Evolutionary conservation across 2,797 vertebrate species (phyloP).

Genomic region (Cygnus olor): DNA sequence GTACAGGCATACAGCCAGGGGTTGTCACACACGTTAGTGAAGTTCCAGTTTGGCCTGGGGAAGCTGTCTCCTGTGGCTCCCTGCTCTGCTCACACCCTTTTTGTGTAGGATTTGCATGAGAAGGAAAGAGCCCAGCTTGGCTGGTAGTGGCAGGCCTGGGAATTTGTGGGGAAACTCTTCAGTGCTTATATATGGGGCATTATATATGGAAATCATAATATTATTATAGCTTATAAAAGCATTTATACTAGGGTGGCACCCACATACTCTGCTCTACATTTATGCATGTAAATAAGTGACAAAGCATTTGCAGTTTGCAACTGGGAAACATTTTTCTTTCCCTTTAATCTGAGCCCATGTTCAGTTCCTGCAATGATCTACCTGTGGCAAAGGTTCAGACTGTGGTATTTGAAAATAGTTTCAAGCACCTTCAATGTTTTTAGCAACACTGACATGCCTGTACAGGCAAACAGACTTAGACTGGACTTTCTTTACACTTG

Average conservation of each 20-base stretch:
- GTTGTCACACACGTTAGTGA: background rate
- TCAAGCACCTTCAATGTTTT: constrained; percentile 1
- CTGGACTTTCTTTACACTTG: background rate
- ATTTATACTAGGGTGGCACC: constrained; percentile 50
- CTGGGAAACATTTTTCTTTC: background rate
- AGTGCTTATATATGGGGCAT: constrained; percentile 20
- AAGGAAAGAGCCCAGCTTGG: background rate
- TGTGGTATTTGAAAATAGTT: constrained; percentile 59
- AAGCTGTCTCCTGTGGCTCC: background rate
- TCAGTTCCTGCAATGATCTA: background rate
- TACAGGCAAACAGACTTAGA: background rate
- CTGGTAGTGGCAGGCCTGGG: constrained; percentile 42
- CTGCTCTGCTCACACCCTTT: background rate
- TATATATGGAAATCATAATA: constrained; percentile 57
- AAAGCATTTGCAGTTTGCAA: constrained; percentile 23
- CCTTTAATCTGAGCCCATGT: background rate
- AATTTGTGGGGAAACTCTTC: constrained; percentile 24
- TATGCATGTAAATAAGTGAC: constrained; percentile 49
- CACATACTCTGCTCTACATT: constrained; percentile 24
- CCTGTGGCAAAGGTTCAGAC: constrained; percentile 33
- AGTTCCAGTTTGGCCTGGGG: background rate
- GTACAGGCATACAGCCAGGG: background rate
- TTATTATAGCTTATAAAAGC: constrained; percentile 37
- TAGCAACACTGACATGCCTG: constrained; percentile 25
- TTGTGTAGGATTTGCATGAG: constrained; percentile 10